Evolutionary conservation across 2,888 invertebrate genomes (phyloP), one percentile per base, ranked within the genome.

Genomic region (Drosophila demipolita): DNA sequence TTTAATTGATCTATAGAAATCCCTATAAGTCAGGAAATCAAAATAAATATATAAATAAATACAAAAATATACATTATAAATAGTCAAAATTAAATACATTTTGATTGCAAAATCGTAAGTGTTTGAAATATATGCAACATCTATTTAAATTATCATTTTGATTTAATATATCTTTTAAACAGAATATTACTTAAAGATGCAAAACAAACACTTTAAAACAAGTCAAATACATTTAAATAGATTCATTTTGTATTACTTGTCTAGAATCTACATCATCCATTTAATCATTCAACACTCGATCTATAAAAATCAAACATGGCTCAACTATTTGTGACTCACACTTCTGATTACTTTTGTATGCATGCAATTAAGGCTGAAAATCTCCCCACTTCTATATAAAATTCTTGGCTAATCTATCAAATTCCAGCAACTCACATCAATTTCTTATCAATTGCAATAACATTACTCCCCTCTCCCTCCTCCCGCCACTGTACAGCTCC

Each of bases 331-430:
- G 17, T 9, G 29, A 8, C 5, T 2, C 26, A 49, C 17, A 17
- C 50, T 38, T 8, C 20, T 40, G 55, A 29, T 20, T 29, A 29
- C 38, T 20, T 55, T 57, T 57, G 29, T 50, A 50, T 11, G 29
- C 50, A 50, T 29, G 26, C 57, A 57, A 57, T 57, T 29, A 29
- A 29, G n/a, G 5, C 3, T 3, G 40, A 29, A 26, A 55, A 38
- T 23, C 45, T 45, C 5, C 2, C 9, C 38, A 57, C 12, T 57
- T 57, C 40, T 57, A 12, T 40, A 15, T 45, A 4, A 38, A 48
- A 61, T 61, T 61, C 52, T 52, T 38, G 45, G n/a, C 36, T 40
- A 68, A 81, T 81, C 73, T 48, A 81, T 81, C 67, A 78, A 66
- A 66, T 33, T 1, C 38, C 1, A 20, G 40, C n/a, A 33, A n/a